Percentiles rank a stretch among this genome's conserved stretches.
These are phyloP conservation scores for Melanaphis sacchari DNA, from an alignment of 1,140 invertebrate species.

Conservation along the genomic window DNA sequence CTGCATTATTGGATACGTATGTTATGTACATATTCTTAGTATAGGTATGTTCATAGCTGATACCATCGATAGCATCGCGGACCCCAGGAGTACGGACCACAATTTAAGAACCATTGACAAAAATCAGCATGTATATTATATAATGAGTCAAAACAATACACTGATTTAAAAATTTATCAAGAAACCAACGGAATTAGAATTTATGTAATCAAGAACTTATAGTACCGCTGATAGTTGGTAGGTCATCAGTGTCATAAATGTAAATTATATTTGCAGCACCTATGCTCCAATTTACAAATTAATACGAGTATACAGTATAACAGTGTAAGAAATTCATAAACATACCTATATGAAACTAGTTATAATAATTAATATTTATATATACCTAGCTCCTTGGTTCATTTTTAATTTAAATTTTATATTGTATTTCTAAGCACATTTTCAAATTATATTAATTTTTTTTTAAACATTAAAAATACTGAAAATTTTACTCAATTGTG, in stretches of 20 bases:
- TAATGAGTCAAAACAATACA: background rate
- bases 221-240: background rate
- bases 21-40: no score
- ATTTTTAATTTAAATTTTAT: no score
- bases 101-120: background rate
- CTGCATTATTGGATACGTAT: no score
- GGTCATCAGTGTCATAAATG: background rate
- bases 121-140: background rate
- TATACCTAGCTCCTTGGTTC: background rate
- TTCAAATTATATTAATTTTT: no score
- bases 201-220: background rate
- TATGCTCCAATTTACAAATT: background rate
- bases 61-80: background rate
- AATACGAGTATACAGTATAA: no score
- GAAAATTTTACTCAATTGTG: no score
- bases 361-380: background rate
- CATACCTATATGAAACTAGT: background rate
- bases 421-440: no score
- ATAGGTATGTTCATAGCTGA: no score
- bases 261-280: background rate
- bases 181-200: background rate
- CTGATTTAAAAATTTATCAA: background rate
- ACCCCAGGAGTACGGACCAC: background rate
- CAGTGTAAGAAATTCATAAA: background rate
- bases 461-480: no score